Evolutionary conservation across 2,888 invertebrate species (phyloP).

Genomic region (Tigriopus californicus): DNA sequence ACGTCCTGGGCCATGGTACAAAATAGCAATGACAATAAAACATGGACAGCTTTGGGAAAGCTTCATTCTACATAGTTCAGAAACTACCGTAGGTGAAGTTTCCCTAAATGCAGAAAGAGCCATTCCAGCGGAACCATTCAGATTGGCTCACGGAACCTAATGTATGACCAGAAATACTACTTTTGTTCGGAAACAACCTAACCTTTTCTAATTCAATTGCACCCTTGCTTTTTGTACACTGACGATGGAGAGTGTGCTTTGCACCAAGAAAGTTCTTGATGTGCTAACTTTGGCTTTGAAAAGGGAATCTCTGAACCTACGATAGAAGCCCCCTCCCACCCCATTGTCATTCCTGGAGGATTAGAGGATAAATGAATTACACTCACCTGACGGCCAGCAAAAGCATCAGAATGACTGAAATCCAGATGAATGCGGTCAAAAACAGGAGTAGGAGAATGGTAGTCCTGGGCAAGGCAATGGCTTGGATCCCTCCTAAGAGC

Average conservation of each 20-base stretch:
- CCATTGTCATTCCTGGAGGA: neutral
- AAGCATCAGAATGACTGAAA: slow-evolving; percentile 63
- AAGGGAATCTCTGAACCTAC: neutral
- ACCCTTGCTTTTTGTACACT: neutral
- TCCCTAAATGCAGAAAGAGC: no score
- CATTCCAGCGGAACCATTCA: no score
- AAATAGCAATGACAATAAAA: no score
- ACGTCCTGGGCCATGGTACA: no score
- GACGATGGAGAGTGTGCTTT: neutral
- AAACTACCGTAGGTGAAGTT: no score
- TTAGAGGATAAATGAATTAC: slow-evolving; percentile 21
- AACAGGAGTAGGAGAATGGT: slow-evolving; percentile 62
- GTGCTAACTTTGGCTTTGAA: neutral
- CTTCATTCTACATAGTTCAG: no score
- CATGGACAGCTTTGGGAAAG: no score
- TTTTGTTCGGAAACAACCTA: no score
- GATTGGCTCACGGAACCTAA: no score
- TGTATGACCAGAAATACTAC: no score
- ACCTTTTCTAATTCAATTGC: no score
- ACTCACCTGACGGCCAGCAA: slow-evolving; percentile 51
- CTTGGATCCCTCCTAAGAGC: slow-evolving; percentile 23
- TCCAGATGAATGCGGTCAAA: slow-evolving; percentile 75
- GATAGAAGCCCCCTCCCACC: neutral
- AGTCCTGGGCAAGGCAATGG: slow-evolving; percentile 61
- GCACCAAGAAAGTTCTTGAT: neutral